A percentile compares a stretch with the other conserved stretches of the same genome.
phyloP scores from a whole-genome alignment of 37 sponge, comb jelly and placozoan species.

The Amphimedon queenslandica region DNA sequence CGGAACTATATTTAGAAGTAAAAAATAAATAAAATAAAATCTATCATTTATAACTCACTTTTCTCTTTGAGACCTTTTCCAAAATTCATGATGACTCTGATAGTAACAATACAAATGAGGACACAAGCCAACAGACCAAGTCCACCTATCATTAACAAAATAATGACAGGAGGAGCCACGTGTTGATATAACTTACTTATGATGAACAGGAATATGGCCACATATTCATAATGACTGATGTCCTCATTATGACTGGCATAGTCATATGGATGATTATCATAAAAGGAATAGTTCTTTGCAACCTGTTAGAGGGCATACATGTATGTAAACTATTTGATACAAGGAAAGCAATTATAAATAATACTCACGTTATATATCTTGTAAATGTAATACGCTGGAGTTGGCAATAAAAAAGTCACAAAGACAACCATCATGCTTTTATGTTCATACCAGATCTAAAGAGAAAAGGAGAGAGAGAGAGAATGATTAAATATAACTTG shows the following conservation, averaged over 20 bases:
- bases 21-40: no score
- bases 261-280: neutral
- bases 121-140: no score
- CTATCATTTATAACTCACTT: no score
- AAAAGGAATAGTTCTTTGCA: neutral
- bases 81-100: no score
- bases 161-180: no score
- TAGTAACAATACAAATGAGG: no score
- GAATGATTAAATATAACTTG: neutral
- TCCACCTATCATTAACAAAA: no score
- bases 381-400: conserved; percentile 20
- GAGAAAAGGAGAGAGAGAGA: neutral
- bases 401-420: conserved; percentile 1
- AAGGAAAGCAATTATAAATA: neutral
- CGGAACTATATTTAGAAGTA: no score
- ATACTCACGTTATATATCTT: conserved; percentile 37
- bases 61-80: no score
- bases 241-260: neutral
- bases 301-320: neutral
- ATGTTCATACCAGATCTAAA: conserved; percentile 21
- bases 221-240: no score
- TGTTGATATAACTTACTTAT: neutral
- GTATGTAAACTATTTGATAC: neutral
- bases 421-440: neutral
- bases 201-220: neutral